Conservation (phyloP, 2,797 vertebrate species). For the Coregonus sp. region DNA sequence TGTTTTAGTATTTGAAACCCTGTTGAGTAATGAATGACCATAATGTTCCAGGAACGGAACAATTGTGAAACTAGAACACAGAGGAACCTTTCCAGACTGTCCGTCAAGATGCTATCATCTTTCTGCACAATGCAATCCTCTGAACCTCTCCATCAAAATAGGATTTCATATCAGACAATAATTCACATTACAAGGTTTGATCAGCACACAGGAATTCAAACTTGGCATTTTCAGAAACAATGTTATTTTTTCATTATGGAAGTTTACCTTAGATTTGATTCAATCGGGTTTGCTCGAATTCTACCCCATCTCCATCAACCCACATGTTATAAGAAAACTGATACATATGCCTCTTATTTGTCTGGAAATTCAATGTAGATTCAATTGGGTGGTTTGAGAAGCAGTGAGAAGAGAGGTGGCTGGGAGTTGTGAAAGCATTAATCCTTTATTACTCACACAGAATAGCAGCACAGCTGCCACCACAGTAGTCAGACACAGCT, state of each 20-base stretch:
- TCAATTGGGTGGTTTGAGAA: constrained; percentile 48
- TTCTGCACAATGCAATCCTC: constrained; percentile 48
- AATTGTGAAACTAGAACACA: constrained; percentile 31
- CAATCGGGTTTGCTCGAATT: constrained; percentile 14
- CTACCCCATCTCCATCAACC: background rate
- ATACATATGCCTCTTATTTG: background rate
- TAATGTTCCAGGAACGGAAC: constrained; percentile 49
- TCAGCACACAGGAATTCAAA: too few species aligned
- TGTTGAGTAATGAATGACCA: constrained; percentile 57
- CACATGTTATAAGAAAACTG: background rate
- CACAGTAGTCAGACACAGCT: constrained; percentile 10
- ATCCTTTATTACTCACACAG: constrained; percentile 42
- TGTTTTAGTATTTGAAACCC: constrained; percentile 53
- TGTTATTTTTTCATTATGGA: constrained; percentile 14
- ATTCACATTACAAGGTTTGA: constrained; percentile 24
- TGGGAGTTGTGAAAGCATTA: constrained; percentile 47
- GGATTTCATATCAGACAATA: constrained; percentile 26
- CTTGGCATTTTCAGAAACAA: too few species aligned
- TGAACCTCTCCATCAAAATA: background rate
- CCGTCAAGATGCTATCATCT: constrained; percentile 41
- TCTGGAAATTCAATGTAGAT: background rate
- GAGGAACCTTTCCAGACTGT: constrained; percentile 55
- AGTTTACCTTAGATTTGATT: constrained; percentile 6
- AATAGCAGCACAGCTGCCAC: constrained; percentile 56
- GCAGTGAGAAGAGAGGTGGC: constrained; percentile 43